Conservation (phyloP, 2,113 vertebrate genomes). For the Carassius carassius region DNA sequence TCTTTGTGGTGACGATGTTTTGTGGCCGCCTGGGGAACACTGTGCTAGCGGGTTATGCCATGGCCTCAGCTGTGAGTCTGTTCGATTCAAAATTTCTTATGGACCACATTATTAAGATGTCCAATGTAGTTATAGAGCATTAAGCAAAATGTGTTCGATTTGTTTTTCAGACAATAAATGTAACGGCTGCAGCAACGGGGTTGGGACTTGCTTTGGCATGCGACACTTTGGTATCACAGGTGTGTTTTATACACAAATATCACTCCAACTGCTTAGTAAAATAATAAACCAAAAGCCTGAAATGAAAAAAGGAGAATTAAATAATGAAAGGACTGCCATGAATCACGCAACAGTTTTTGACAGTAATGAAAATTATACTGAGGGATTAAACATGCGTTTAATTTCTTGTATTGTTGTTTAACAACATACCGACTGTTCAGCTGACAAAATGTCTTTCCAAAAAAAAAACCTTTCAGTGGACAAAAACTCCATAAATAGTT, state of each 20-base stretch:
- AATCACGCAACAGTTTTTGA: neutral
- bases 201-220: slow-evolving; percentile 84
- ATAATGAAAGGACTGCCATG: neutral
- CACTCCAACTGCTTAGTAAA: neutral
- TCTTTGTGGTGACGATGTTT: slow-evolving; percentile 88
- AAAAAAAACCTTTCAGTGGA: neutral
- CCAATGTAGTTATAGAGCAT: neutral
- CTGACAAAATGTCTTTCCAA: neutral
- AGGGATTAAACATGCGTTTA: neutral
- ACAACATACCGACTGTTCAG: neutral
- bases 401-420: neutral
- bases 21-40: slow-evolving; percentile 89
- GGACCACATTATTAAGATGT: neutral
- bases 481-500: neutral
- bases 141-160: neutral
- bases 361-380: neutral
- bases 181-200: slow-evolving; percentile 83
- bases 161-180: slow-evolving; percentile 82
- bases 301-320: neutral
- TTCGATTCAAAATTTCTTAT: neutral
- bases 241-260: slow-evolving; percentile 59
- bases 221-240: slow-evolving; percentile 93
- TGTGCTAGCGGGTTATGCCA: slow-evolving; percentile 84
- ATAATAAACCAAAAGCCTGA: neutral
- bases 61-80: slow-evolving; percentile 82